Evolutionary conservation across 2,797 vertebrate genomes (phyloP).

Genomic region (Nyctibius grandis): DNA sequence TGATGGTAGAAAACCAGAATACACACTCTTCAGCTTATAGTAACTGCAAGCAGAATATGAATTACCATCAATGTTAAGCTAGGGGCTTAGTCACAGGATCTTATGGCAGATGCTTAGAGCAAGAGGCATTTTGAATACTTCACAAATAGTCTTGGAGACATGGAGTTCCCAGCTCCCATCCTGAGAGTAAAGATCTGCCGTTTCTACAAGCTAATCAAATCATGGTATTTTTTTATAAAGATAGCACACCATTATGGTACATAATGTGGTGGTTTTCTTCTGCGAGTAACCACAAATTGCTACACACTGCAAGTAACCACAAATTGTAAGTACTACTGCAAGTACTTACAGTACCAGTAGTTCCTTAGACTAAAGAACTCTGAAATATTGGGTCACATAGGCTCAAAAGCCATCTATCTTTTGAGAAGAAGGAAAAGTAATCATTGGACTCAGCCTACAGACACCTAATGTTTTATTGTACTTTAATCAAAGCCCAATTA

Average conservation of each 20-base stretch:
- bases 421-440: constrained; percentile 38
- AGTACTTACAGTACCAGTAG: neutral
- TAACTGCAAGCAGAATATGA: neutral
- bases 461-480: constrained; percentile 24
- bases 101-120: neutral
- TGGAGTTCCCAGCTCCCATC: neutral
- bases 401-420: neutral
- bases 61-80: neutral
- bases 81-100: neutral
- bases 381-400: neutral
- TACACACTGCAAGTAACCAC: neutral
- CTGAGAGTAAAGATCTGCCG: neutral
- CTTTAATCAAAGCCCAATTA: constrained; percentile 63
- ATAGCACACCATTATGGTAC: neutral
- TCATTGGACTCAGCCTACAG: neutral
- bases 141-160: neutral
- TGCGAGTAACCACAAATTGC: neutral
- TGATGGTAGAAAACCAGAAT: neutral
- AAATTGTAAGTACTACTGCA: neutral
- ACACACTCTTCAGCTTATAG: neutral
- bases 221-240: neutral
- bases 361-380: neutral
- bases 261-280: neutral
- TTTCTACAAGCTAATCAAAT: neutral
- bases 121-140: neutral